Percentiles rank a stretch among this genome's conserved stretches.
Evolutionary conservation across 2,888 invertebrate genomes (phyloP).

Genomic region (Sarcophaga caerulescens): DNA sequence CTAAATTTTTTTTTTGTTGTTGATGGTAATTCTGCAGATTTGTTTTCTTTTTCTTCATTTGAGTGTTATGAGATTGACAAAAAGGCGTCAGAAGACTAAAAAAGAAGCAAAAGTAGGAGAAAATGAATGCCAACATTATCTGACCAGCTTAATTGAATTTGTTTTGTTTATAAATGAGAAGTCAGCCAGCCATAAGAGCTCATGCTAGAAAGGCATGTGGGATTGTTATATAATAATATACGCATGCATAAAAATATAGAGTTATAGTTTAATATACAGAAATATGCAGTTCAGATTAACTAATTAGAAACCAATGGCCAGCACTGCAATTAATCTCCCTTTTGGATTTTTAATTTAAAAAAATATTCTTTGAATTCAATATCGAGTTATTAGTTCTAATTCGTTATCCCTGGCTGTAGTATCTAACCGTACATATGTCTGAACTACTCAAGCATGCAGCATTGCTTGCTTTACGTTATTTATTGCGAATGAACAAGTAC

Average conservation of each 20-base stretch:
- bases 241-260: too few relatives aligned
- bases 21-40: neutral
- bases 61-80: neutral
- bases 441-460: neutral
- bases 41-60: too few relatives aligned
- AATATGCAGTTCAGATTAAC: too few relatives aligned
- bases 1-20: neutral
- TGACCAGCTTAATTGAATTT: conserved; percentile 13
- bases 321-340: too few relatives aligned
- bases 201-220: too few relatives aligned
- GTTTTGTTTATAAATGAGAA: neutral
- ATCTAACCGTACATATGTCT: too few relatives aligned
- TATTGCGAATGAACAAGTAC: conserved; percentile 22
- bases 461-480: neutral
- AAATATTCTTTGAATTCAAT: neutral
- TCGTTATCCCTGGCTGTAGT: too few relatives aligned
- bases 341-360: too few relatives aligned
- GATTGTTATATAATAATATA: too few relatives aligned
- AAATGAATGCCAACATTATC: neutral
- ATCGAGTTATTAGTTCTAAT: neutral
- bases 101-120: neutral
- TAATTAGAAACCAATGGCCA: too few relatives aligned
- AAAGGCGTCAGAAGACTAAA: neutral
- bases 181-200: neutral
- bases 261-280: too few relatives aligned